Evolutionary conservation across 2,113 vertebrate genomes (phyloP).

Genomic region (Antechinus stuartii): DNA sequence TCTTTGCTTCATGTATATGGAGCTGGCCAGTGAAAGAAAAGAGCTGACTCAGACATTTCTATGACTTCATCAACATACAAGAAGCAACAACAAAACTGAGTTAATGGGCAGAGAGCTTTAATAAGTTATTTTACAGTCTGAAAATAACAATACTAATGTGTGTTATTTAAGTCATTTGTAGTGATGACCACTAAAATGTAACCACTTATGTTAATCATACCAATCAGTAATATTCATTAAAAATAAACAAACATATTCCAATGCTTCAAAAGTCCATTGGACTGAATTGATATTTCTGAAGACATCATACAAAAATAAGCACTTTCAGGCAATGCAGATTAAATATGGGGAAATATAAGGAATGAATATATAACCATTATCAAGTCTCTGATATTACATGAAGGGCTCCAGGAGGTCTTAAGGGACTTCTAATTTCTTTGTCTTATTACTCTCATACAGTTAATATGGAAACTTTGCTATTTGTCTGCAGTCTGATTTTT

Average conservation of each 20-base stretch:
- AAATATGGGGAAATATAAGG: slow-evolving; percentile 5
- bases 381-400: neutral
- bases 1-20: neutral
- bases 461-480: neutral
- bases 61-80: neutral
- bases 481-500: neutral
- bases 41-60: neutral
- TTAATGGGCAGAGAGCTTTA: slow-evolving; percentile 23
- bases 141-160: slow-evolving; percentile 20
- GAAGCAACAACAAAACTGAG: neutral
- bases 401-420: neutral
- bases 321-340: neutral
- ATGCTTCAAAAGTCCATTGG: neutral
- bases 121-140: neutral
- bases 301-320: neutral
- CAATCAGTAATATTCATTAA: neutral
- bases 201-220: neutral
- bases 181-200: slow-evolving; percentile 8
- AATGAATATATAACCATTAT: neutral
- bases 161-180: neutral
- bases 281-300: neutral
- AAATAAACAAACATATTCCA: neutral
- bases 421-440: neutral
- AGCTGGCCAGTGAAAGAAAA: neutral
- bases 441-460: neutral